phyloP scores from a whole-genome alignment of 1,140 invertebrate genomes.

The Holotrichia oblita region DNA sequence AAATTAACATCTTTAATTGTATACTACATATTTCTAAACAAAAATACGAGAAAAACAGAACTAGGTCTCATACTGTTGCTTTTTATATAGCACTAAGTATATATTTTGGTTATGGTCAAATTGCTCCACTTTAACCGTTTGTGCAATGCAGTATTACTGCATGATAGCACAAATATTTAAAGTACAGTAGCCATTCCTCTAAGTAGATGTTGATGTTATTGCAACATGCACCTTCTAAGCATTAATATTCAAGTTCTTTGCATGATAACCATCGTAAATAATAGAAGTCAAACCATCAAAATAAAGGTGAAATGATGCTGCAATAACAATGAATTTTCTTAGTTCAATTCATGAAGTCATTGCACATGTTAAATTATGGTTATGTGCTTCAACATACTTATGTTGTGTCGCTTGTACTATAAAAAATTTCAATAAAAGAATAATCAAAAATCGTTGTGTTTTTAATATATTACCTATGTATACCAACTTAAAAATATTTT shows the following conservation, averaged over 20 bases:
- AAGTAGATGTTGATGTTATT: constrained; percentile 44
- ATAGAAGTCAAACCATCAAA: neutral
- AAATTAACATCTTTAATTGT: constrained; percentile 29
- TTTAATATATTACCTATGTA: neutral
- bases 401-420: constrained; percentile 58
- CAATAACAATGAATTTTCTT: constrained; percentile 42
- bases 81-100: constrained; percentile 39
- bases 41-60: constrained; percentile 4
- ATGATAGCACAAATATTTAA: constrained; percentile 11
- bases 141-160: constrained; percentile 22
- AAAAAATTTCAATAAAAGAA: constrained; percentile 54
- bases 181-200: constrained; percentile 24
- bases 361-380: constrained; percentile 51
- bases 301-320: constrained; percentile 34
- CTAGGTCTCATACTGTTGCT: constrained; percentile 40
- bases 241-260: neutral
- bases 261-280: too few relatives aligned
- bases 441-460: neutral
- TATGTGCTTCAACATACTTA: constrained; percentile 54
- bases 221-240: constrained; percentile 39
- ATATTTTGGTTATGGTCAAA: neutral
- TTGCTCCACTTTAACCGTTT: neutral
- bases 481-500: neutral
- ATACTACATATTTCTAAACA: constrained; percentile 28
- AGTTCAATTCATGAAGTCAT: constrained; percentile 39